phyloP scores from a whole-genome alignment of 2,797 vertebrate species.

The Pseudomugil tenellus region DNA sequence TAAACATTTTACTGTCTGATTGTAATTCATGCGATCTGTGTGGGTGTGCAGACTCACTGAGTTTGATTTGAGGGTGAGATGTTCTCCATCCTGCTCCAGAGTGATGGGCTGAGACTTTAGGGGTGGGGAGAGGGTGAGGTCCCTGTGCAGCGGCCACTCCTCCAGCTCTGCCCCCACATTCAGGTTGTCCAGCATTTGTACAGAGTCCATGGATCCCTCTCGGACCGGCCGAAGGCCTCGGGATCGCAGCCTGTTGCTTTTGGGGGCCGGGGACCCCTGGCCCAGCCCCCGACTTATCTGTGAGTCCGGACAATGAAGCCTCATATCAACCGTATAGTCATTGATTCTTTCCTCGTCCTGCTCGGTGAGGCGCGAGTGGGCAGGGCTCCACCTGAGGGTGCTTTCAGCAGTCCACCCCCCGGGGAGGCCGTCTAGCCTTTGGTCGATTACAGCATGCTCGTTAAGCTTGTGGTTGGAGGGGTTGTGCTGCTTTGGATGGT shows the following conservation, averaged over 20 bases:
- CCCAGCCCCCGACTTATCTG: conserved; percentile 68
- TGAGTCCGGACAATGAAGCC: conserved; percentile 85
- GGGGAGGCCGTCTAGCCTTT: conserved; percentile 77
- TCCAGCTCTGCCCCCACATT: conserved; percentile 91
- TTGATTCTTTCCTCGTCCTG: conserved; percentile 90
- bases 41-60: conserved; percentile 85
- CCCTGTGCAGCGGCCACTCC: conserved; percentile 93
- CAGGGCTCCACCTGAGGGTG: conserved; percentile 86
- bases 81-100: conserved; percentile 92
- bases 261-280: conserved; percentile 71
- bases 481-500: conserved; percentile 81
- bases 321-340: conserved; percentile 95
- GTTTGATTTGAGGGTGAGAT: conserved; percentile 90
- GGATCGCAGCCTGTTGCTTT: conserved; percentile 78
- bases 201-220: conserved; percentile 89
- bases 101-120: conserved; percentile 93
- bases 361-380: conserved; percentile 88
- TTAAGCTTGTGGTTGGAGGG: conserved; percentile 79
- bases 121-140: conserved; percentile 94
- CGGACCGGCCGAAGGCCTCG: conserved; percentile 78
- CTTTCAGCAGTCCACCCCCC: conserved; percentile 87
- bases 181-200: conserved; percentile 97
- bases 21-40: background rate
- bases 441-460: conserved; percentile 77
- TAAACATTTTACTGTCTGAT: too few species aligned